Conservation (phyloP, 2,113 vertebrate genomes). For the Rhabdornis inornatus region DNA sequence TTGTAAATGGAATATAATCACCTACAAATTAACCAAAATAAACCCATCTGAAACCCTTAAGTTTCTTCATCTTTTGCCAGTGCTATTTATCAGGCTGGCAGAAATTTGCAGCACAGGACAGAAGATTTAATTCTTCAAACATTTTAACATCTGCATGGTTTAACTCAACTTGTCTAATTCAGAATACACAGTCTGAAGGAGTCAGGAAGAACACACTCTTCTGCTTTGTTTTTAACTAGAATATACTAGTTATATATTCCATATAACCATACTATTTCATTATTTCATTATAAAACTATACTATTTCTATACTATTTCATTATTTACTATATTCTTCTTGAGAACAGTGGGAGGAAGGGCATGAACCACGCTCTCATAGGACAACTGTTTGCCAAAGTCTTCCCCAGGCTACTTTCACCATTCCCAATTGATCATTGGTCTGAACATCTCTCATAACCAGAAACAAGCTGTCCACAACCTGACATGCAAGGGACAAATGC, state of each 20-base stretch:
- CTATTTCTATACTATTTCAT: background rate
- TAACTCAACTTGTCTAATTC: background rate
- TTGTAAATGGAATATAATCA: background rate
- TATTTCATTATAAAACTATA: too few species aligned
- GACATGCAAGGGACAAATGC: fast-evolving
- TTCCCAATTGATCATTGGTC: background rate
- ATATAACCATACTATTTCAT: too few species aligned
- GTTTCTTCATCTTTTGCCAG: background rate
- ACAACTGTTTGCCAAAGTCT: background rate
- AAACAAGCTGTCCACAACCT: background rate
- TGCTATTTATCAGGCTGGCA: background rate
- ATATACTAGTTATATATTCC: too few species aligned
- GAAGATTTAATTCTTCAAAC: background rate
- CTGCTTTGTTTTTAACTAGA: background rate
- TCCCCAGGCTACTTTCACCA: background rate
- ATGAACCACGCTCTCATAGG: background rate
- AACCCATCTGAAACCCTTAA: fast-evolving
- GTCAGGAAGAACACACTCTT: background rate
- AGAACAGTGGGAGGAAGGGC: background rate
- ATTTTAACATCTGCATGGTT: background rate
- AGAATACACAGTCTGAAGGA: background rate
- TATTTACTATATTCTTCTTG: background rate
- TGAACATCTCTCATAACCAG: background rate
- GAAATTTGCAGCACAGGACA: background rate
- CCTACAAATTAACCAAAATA: background rate